Evolutionary conservation across 1,140 invertebrate species (phyloP).

Genomic region (Drosophila subpulchrella): DNA sequence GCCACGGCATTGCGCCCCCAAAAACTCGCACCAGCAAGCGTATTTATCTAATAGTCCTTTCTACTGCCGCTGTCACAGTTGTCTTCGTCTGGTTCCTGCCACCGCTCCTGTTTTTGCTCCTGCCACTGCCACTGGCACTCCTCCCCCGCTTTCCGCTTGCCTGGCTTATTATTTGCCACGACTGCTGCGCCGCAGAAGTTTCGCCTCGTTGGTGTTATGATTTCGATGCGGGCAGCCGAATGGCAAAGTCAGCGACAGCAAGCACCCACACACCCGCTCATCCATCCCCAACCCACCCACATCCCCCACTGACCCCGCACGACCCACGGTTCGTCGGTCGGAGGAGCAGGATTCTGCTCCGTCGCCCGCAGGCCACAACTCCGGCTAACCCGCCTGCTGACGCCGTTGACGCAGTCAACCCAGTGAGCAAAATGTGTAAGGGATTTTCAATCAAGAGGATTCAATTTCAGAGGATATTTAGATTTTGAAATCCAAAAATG

Average conservation of each 20-base stretch:
- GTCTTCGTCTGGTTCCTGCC: conserved; percentile 70
- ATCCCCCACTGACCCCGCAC: conserved; percentile 44
- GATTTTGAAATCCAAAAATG: too few relatives aligned
- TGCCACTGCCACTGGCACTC: neutral
- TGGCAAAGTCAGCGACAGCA: conserved; percentile 72
- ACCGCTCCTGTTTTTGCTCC: neutral
- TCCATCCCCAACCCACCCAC: conserved; percentile 16
- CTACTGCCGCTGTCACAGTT: conserved; percentile 70
- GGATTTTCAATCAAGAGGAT: neutral
- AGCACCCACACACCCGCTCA: conserved; percentile 25
- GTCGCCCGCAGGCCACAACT: conserved; percentile 67
- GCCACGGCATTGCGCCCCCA: conserved; percentile 51
- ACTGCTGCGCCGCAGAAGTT: conserved; percentile 75
- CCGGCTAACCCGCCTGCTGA: conserved; percentile 70
- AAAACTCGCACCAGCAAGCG: conserved; percentile 34
- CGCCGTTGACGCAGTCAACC: conserved; percentile 67
- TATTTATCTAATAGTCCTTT: conserved; percentile 82
- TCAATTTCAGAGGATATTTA: too few relatives aligned
- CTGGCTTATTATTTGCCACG: conserved; percentile 81
- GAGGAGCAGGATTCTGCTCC: conserved; percentile 47
- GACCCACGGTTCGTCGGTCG: conserved; percentile 34
- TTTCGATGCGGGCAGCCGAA: conserved; percentile 80
- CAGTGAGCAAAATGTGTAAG: conserved; percentile 38
- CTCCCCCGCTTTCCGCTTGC: conserved; percentile 34
- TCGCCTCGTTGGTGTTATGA: conserved; percentile 82